These are phyloP conservation scores for Australoheros scitulus DNA, from an alignment of 2,113 vertebrate species.

Conservation along the genomic window DNA sequence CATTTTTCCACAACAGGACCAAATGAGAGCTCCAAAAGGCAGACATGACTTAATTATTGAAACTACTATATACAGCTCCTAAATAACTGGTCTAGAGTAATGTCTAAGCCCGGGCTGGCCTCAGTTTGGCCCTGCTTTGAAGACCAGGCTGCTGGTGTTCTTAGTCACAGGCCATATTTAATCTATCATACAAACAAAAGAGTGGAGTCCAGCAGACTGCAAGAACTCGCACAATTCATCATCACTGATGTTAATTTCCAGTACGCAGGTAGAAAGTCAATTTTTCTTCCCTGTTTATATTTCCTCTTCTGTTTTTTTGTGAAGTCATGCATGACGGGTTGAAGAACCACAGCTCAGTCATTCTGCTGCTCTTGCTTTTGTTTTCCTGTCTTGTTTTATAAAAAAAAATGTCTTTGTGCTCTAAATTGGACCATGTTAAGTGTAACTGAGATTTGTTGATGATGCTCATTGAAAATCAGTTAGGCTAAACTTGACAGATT, in stretches of 20 bases:
- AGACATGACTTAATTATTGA: constrained; percentile 20
- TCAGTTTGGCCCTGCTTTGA: constrained; percentile 9
- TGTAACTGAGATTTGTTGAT: background rate
- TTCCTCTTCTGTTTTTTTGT: background rate
- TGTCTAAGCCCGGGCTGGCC: background rate
- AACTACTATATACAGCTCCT: background rate
- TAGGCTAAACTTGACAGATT: background rate
- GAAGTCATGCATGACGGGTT: background rate
- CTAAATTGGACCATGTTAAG: background rate
- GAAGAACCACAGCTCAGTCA: background rate
- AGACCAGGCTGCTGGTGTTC: background rate
- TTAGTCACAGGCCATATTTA: background rate
- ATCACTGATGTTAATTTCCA: background rate
- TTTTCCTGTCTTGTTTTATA: background rate
- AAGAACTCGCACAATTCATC: background rate
- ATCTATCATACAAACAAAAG: background rate
- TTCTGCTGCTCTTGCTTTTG: background rate
- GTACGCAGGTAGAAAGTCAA: background rate
- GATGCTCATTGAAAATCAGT: background rate
- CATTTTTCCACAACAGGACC: constrained; percentile 8
- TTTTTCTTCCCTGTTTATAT: background rate
- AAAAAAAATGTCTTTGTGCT: background rate
- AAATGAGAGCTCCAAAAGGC: background rate
- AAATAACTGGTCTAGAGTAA: background rate
- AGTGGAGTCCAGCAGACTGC: background rate